Percentiles rank a stretch among this genome's conserved stretches.
phyloP scores from a whole-genome alignment of 2,797 vertebrate genomes.

The Chrosomus eos region DNA sequence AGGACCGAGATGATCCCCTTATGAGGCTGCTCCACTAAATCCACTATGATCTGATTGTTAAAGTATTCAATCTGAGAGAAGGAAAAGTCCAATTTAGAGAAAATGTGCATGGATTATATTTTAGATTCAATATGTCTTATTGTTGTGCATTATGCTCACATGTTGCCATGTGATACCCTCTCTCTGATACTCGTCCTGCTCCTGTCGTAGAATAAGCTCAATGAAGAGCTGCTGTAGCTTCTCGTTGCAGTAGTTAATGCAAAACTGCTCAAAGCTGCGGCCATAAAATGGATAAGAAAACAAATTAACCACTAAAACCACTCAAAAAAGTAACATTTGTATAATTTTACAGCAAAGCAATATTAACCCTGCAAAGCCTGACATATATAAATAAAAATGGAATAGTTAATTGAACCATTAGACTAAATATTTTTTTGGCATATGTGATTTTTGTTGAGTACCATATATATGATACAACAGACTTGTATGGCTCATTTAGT shows the following conservation, averaged over 20 bases:
- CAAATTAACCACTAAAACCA: neutral
- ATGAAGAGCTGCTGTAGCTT: conserved; percentile 89
- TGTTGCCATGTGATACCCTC: conserved; percentile 91
- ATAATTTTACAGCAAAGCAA: neutral
- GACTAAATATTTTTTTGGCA: neutral
- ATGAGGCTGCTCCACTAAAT: conserved; percentile 89
- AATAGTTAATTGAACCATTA: neutral
- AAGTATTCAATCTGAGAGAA: conserved; percentile 87
- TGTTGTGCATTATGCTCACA: conserved; percentile 72
- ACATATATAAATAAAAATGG: no score
- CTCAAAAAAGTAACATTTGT: neutral
- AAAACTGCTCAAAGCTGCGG: conserved; percentile 90
- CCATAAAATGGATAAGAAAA: neutral
- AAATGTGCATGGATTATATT: neutral
- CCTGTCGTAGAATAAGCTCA: conserved; percentile 87
- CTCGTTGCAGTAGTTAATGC: conserved; percentile 89
- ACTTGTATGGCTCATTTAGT: neutral
- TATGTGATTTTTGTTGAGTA: neutral
- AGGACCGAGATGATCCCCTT: conserved; percentile 88
- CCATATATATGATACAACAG: no score
- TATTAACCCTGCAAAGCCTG: neutral
- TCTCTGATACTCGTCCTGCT: conserved; percentile 88
- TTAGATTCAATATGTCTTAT: neutral
- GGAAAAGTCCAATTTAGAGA: neutral
- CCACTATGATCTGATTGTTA: conserved; percentile 92